A percentile compares a stretch with the other conserved stretches of the same genome.
Conservation (phyloP, 2,797 vertebrate species). For the Danionella dracula region DNA sequence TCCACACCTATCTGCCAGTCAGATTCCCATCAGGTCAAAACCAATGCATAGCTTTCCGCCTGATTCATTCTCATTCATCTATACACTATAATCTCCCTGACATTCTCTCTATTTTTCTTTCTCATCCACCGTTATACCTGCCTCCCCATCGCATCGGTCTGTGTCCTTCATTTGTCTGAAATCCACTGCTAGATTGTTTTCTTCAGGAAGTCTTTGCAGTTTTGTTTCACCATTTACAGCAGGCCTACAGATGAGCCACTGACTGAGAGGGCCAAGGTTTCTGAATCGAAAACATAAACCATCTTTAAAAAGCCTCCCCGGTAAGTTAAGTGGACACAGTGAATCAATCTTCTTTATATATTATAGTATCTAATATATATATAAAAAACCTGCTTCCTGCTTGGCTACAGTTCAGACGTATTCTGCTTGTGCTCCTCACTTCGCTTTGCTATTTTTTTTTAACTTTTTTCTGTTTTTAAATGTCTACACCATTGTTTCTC, state of each 20-base stretch:
- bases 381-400: no score
- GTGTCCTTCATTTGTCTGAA: background rate
- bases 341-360: no score
- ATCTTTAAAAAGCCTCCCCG: background rate
- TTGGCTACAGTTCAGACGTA: no score
- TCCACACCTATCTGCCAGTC: constrained; percentile 30
- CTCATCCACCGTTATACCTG: background rate
- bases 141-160: background rate
- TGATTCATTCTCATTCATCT: constrained; percentile 8
- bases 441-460: no score
- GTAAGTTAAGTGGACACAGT: no score
- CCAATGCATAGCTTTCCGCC: constrained; percentile 8
- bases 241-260: background rate
- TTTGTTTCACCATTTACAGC: constrained; percentile 10
- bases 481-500: no score
- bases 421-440: no score
- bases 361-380: no score
- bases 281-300: background rate
- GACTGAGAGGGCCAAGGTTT: constrained; percentile 14
- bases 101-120: background rate
- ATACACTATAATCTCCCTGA: background rate
- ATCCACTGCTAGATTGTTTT: background rate
- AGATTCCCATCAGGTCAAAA: background rate
- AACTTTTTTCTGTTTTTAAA: no score
- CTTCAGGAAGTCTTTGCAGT: constrained; percentile 3